Conservation (phyloP, 2,888 invertebrate species). For the Hermaeophaga mercurialis region DNA sequence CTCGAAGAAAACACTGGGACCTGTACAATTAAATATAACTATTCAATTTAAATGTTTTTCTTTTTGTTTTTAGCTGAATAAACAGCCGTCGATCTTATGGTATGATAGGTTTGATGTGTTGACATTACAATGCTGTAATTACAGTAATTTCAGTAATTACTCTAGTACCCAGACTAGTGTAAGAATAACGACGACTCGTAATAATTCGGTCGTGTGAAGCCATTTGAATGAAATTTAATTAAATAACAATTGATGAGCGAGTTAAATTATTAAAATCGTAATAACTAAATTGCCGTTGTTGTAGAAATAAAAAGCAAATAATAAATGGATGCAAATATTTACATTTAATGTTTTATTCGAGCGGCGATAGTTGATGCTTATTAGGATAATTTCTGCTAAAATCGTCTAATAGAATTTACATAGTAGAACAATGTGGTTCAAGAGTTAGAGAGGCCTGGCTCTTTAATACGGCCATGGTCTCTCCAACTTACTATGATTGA, state of each 20-base stretch:
- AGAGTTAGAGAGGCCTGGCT: no score
- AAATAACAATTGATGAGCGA: neutral
- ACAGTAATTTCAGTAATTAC: conserved; percentile 29
- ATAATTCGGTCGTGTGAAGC: neutral
- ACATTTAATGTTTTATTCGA: no score
- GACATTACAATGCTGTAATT: conserved; percentile 32
- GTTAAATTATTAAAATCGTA: neutral
- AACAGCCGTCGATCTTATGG: conserved; percentile 26
- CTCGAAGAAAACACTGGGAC: conserved; percentile 7
- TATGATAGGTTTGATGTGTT: conserved; percentile 30
- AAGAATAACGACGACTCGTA: conserved; percentile 10
- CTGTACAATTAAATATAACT: conserved; percentile 11
- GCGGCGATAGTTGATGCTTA: no score
- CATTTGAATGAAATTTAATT: neutral
- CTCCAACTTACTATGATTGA: no score
- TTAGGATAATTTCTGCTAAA: no score
- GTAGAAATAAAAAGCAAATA: no score
- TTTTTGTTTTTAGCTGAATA: conserved; percentile 25
- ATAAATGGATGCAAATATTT: no score
- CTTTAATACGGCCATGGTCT: no score
- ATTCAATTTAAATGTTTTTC: conserved; percentile 25
- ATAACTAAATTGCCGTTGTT: neutral
- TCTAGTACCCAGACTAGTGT: conserved; percentile 13
- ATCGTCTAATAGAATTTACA: no score
- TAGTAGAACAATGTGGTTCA: no score